Conservation (phyloP, 2,113 vertebrate genomes). For the Etheostoma spectabile region DNA sequence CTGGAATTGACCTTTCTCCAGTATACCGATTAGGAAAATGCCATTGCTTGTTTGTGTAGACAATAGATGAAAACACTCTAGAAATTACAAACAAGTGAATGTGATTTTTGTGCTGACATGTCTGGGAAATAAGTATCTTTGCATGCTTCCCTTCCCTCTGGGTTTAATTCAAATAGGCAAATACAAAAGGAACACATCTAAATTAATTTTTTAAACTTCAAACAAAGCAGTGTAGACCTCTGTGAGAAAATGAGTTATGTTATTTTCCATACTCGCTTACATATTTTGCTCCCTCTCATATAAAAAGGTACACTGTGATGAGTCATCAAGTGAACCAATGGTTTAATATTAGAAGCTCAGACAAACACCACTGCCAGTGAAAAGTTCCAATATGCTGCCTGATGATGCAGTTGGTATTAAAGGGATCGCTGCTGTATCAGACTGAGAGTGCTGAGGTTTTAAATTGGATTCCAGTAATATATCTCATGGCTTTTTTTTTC, state of each 20-base stretch:
- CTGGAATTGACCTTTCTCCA: background rate
- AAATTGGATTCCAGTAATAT: constrained; percentile 24
- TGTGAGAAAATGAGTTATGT: background rate
- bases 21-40: background rate
- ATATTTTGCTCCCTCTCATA: constrained; percentile 8
- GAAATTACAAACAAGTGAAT: constrained; percentile 13
- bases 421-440: constrained; percentile 11
- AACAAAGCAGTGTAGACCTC: background rate
- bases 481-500: constrained; percentile 5
- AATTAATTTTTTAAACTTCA: constrained; percentile 26
- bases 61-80: background rate
- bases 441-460: constrained; percentile 4
- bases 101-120: constrained; percentile 9
- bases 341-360: constrained; percentile 30
- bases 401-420: constrained; percentile 7
- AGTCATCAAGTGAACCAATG: constrained; percentile 29
- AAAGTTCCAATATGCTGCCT: constrained; percentile 26
- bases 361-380: constrained; percentile 3
- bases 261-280: background rate
- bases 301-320: constrained; percentile 5
- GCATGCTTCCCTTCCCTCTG: background rate
- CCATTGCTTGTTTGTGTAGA: constrained; percentile 12
- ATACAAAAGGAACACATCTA: background rate
- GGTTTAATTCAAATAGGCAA: constrained; percentile 24
- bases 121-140: constrained; percentile 16